Conservation (phyloP, 2,113 vertebrate genomes). For the Daphoenositta chrysoptera region DNA sequence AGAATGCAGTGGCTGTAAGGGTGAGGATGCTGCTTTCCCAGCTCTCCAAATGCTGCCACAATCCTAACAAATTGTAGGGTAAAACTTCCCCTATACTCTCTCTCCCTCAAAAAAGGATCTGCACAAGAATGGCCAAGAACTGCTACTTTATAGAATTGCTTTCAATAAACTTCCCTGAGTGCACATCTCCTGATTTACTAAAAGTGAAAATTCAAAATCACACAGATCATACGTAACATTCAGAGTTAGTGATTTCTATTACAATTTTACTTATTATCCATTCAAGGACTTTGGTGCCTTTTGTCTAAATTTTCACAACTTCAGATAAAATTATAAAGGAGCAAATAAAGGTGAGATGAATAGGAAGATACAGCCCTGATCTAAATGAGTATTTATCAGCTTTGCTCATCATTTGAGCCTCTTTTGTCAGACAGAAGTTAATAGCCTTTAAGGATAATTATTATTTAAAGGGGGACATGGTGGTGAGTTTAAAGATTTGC, state of each 20-base stretch:
- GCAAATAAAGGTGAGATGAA: not conserved
- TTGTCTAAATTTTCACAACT: not conserved
- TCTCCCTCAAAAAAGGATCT: not conserved
- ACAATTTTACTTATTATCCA: not conserved
- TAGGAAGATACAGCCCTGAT: not conserved
- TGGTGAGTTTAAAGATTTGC: not conserved
- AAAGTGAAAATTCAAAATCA: not conserved
- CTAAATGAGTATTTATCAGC: not conserved
- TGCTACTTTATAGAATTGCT: not conserved
- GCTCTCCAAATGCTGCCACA: not conserved
- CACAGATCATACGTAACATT: not conserved
- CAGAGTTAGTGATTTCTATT: not conserved
- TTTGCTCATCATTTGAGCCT: not conserved
- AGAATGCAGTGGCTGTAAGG: not conserved
- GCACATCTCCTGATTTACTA: not conserved
- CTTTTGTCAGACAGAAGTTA: not conserved
- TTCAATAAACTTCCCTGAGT: not conserved
- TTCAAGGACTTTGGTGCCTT: not conserved
- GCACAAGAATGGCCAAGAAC: not conserved
- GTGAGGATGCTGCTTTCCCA: not conserved
- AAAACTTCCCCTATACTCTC: not conserved
- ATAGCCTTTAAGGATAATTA: not conserved
- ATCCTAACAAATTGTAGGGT: not conserved
- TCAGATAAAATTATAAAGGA: not conserved
- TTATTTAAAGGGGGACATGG: not conserved